Base-by-base conservation (phyloP, 2,888 invertebrate genomes). In the Encarsia formosa region DNA sequence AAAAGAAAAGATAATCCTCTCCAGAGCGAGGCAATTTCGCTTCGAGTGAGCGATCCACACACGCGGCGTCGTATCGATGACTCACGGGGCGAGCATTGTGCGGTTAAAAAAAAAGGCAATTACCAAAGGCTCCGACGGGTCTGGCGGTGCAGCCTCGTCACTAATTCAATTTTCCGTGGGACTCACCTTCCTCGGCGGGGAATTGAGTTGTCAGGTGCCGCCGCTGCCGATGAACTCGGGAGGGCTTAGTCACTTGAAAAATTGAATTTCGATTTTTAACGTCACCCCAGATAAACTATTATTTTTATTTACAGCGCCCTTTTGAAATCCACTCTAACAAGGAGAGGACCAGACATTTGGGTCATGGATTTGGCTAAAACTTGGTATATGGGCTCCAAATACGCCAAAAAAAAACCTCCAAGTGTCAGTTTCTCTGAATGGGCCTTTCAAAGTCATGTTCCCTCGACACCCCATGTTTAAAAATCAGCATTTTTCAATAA, bases 211-310 rank as follows among this genome's bases (percentile, higher is more conserved):
- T 56, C 53, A 51, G 47, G 41, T 34, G n/a, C n/a, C n/a, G n/a
- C n/a, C n/a, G n/a, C n/a, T n/a, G 23, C 23, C 15, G 44, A 44
- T 23, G 40, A 45, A 41, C 22, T 41, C 19, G 29, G 48, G 26
- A 37, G 44, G 6, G 59, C 58, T 49, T 57, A 59, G 59, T 59
- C 61, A 61, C 49, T 49, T 60, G 57, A 61, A 61, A 63, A 61
- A 63, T 62, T 58, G 58, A 61, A 56, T 56, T 52, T 52, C 38
- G 32, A 46, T 43, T 46, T 41, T 39, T 32, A 38, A 29, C 29
- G 29, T 13, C 13, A 9, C 29, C 29, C n/a, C n/a, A n/a, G n/a
- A n/a, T n/a, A n/a, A n/a, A n/a, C n/a, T n/a, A n/a, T n/a, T n/a
- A n/a, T n/a, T n/a, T n/a, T n/a, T n/a, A n/a, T n/a, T n/a, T n/a